Evolutionary conservation across 2,888 invertebrate genomes (phyloP).

Genomic region (Monoplex corrugatus): DNA sequence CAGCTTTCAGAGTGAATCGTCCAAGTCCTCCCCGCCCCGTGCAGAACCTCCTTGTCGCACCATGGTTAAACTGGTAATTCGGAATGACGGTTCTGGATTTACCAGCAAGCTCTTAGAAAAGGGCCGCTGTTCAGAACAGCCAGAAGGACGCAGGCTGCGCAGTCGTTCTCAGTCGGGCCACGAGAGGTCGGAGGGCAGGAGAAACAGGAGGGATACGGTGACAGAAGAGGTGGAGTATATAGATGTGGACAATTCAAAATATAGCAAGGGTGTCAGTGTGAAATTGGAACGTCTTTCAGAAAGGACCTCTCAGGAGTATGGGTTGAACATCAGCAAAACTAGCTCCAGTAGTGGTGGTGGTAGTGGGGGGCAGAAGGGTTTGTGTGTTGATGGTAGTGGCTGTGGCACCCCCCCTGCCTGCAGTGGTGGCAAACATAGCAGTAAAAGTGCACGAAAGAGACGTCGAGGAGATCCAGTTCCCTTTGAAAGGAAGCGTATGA

Average conservation of each 20-base stretch:
- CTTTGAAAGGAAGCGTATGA: background rate
- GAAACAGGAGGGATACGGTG: background rate
- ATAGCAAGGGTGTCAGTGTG: constrained; percentile 38
- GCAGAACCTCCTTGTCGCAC: constrained; percentile 36
- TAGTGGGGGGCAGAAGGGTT: background rate
- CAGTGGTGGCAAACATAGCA: background rate
- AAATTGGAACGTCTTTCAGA: constrained; percentile 42
- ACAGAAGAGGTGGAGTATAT: constrained; percentile 35
- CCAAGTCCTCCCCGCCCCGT: constrained; percentile 21
- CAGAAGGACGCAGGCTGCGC: background rate
- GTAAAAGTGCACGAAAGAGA: background rate
- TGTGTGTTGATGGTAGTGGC: background rate
- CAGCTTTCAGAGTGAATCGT: constrained; percentile 2
- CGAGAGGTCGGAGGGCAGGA: constrained; percentile 18
- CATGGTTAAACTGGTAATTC: constrained; percentile 66
- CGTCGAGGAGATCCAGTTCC: background rate
- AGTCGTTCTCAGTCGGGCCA: constrained; percentile 20
- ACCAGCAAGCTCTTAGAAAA: constrained; percentile 60
- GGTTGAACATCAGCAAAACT: background rate
- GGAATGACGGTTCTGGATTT: constrained; percentile 68
- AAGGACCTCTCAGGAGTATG: constrained; percentile 43
- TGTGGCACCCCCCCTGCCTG: background rate
- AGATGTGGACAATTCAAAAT: constrained; percentile 37
- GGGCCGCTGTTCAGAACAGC: background rate
- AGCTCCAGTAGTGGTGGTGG: background rate